A percentile compares a stretch with the other conserved stretches of the same genome.
These are phyloP conservation scores for Patella caerulea DNA, from an alignment of 2,888 invertebrate species.

Conservation along the genomic window DNA sequence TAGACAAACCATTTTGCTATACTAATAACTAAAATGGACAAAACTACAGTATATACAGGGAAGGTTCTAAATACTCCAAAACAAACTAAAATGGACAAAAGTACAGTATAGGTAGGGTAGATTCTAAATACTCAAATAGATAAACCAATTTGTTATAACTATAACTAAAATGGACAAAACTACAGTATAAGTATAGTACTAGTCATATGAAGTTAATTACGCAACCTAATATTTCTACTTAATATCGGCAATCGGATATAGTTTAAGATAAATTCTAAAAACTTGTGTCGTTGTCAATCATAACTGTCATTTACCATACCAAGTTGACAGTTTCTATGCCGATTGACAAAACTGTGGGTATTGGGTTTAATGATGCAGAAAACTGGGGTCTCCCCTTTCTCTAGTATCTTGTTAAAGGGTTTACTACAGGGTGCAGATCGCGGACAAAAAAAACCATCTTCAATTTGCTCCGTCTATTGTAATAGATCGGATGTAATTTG, in stretches of 20 bases:
- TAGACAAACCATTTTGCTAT: no score
- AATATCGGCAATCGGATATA: background rate
- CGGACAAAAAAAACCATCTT: background rate
- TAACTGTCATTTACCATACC: background rate
- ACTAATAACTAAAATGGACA: no score
- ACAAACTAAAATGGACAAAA: no score
- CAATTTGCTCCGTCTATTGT: background rate
- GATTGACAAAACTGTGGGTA: conserved; percentile 5
- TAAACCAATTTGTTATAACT: no score
- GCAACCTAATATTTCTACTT: background rate
- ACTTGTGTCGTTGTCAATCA: background rate
- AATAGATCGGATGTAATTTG: background rate
- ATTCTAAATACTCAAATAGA: no score
- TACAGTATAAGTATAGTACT: no score
- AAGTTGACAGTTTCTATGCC: background rate
- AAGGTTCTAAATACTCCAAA: no score
- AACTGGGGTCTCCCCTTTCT: background rate
- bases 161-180: no score
- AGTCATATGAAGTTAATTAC: background rate
- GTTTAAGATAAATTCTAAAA: background rate
- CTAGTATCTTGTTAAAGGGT: background rate
- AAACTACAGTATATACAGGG: no score
- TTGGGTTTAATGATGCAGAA: background rate
- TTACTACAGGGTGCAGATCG: no score
- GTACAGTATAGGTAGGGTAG: no score